Conservation (phyloP, 2,113 vertebrate species). For the Apodemus sylvaticus region DNA sequence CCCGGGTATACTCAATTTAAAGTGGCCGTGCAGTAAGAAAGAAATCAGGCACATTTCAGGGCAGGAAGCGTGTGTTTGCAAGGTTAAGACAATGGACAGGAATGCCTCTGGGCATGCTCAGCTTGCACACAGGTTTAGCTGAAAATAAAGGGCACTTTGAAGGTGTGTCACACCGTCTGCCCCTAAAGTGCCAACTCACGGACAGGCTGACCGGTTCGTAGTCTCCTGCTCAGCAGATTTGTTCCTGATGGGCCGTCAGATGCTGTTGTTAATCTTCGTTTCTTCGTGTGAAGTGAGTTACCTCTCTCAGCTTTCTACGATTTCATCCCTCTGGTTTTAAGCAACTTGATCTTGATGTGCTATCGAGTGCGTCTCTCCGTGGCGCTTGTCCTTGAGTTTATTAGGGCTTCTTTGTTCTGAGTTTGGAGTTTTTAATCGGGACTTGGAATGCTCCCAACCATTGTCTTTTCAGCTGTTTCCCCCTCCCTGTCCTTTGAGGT, state of each 20-base stretch:
- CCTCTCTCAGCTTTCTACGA: not conserved
- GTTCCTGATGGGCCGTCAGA: fast-evolving
- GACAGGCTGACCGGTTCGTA: too few species aligned
- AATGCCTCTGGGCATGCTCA: not conserved
- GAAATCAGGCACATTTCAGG: not conserved
- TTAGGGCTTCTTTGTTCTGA: not conserved
- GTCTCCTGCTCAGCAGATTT: not conserved
- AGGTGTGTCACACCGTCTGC: not conserved
- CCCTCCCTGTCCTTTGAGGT: not conserved
- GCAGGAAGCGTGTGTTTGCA: not conserved
- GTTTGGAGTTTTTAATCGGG: not conserved
- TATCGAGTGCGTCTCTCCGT: not conserved
- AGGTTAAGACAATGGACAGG: not conserved
- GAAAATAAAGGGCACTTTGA: not conserved
- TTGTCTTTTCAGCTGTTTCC: not conserved
- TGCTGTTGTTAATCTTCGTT: fast-evolving
- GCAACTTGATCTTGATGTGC: not conserved
- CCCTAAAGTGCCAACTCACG: not conserved
- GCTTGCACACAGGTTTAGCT: not conserved
- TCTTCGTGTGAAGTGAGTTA: not conserved
- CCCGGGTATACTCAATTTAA: not conserved
- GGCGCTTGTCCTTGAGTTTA: not conserved
- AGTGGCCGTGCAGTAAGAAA: too few species aligned
- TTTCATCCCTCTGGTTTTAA: not conserved
- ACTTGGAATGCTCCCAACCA: not conserved